These are phyloP conservation scores for Megalopta genalis DNA, from an alignment of 1,140 invertebrate species.

Conservation along the genomic window DNA sequence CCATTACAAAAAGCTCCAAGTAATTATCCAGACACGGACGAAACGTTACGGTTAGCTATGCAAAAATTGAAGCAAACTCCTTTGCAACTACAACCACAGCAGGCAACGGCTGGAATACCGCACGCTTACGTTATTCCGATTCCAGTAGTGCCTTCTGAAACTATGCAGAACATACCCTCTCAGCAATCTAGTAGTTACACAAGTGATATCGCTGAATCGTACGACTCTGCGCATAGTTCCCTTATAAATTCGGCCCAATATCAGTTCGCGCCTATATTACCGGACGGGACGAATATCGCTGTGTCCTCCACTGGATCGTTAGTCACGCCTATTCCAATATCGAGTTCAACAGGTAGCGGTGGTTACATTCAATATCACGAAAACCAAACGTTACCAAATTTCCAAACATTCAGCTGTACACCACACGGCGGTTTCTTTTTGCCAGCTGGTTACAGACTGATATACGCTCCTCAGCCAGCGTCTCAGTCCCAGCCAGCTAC, in stretches of 20 bases:
- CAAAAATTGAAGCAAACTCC: constrained; percentile 76
- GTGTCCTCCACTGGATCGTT: constrained; percentile 53
- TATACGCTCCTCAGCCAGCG: constrained; percentile 73
- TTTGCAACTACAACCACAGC: constrained; percentile 62
- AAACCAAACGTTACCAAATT: constrained; percentile 69
- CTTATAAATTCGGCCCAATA: constrained; percentile 66
- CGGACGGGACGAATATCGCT: constrained; percentile 63
- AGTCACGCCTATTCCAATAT: constrained; percentile 57
- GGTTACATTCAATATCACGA: constrained; percentile 75
- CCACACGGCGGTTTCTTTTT: constrained; percentile 75
- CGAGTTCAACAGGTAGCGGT: constrained; percentile 46
- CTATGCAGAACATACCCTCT: constrained; percentile 66
- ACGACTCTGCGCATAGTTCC: constrained; percentile 61
- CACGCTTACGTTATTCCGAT: constrained; percentile 78
- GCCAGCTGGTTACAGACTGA: constrained; percentile 74
- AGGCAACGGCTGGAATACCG: constrained; percentile 68
- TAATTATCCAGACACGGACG: constrained; percentile 76
- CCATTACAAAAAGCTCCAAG: constrained; percentile 73
- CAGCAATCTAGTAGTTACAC: constrained; percentile 57
- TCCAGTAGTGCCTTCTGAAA: constrained; percentile 77
- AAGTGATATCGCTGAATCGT: constrained; percentile 52
- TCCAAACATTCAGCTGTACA: constrained; percentile 70
- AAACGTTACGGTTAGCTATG: constrained; percentile 76
- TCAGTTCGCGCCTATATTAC: constrained; percentile 70
- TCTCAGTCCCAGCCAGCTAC: constrained; percentile 73